Evolutionary conservation across 2,113 vertebrate species (phyloP).

Genomic region (Colius striatus): DNA sequence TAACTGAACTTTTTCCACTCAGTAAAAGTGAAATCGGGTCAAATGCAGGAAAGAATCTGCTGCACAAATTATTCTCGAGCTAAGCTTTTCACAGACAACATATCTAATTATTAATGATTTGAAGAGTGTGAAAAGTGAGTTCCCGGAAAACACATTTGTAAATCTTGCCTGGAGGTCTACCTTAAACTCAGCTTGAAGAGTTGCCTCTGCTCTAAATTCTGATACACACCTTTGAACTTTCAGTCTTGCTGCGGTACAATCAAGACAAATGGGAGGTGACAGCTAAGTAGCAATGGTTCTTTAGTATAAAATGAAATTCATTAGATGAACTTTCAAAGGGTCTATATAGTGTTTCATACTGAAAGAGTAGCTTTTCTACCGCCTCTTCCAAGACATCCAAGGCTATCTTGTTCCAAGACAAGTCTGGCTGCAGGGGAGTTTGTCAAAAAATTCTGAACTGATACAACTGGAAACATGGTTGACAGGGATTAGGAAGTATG

Average conservation of each 20-base stretch:
- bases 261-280: conserved; percentile 29
- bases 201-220: conserved; percentile 17
- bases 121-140: neutral
- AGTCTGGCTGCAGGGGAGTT: neutral
- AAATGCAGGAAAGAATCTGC: neutral
- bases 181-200: neutral
- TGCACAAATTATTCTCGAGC: neutral
- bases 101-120: neutral
- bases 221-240: conserved; percentile 26
- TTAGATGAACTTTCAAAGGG: conserved; percentile 18
- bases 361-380: neutral
- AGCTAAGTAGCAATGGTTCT: conserved; percentile 3
- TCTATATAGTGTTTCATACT: neutral
- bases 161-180: neutral
- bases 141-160: neutral
- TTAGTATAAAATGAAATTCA: conserved; percentile 10
- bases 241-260: neutral
- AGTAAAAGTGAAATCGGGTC: neutral
- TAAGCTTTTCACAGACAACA: neutral
- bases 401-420: neutral
- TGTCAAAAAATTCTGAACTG: neutral
- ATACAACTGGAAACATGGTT: neutral
- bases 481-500: conserved; percentile 24
- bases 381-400: neutral
- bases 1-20: neutral